Base-by-base conservation (phyloP, 2,888 invertebrate species). In the Parnassius glacialis region DNA sequence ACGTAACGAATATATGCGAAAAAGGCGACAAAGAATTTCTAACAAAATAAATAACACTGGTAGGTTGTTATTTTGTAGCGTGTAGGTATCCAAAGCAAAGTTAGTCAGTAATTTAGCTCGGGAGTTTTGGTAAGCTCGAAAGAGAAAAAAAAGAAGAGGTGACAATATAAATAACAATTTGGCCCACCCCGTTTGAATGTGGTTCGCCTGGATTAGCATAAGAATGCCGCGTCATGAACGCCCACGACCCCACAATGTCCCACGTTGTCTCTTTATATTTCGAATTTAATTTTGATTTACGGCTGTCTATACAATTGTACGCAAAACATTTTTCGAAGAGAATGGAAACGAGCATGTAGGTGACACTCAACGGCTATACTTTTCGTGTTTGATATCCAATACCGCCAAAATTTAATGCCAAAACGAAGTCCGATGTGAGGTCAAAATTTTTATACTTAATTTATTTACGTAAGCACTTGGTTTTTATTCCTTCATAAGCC, bases 91-190 rank as follows among this genome's bases (percentile, higher is more conserved):
- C 41, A 48, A 59, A 42, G 74, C 75, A 74, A 81, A 80, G 75
- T 83, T 82, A 80, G 75, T 72, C 74, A 71, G 82, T 80, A 84
- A 85, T 87, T 85, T 84, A 81, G 78, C 68, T 69, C 70, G 71
- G 75, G 64, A 73, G 70, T 75, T 84, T 83, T 78, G 78, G 83
- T 83, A 75, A 76, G 73, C 78, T 68, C 63, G 68, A 73, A 84
- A 47, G 12, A 13, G 48, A 13, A 78, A 89, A 88, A 89, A 87
- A 88, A 53, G 47, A 78, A 77, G 83, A 90, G 87, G 88, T 90
- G 90, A 90, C 90, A 90, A 88, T 87, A 90, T 90, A 90, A 91
- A 91, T 90, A 91, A 91, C 90, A 90, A 90, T 91, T 91, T 90
- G 85, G 90, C 90, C 90, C 90, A 90, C 90, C 90, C 89, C 85